Conservation (phyloP, 2,888 invertebrate species). For the Cepaea hortensis region DNA sequence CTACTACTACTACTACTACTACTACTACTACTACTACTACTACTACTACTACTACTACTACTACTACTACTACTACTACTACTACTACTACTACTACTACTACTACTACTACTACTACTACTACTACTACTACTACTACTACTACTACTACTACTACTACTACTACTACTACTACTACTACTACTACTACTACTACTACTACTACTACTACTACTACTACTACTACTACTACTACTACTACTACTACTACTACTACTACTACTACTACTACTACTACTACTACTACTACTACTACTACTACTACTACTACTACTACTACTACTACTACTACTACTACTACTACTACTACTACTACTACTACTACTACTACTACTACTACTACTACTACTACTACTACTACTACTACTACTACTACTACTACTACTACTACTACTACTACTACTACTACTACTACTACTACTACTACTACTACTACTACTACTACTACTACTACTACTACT, state of each 20-base stretch:
- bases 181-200: slow-evolving; percentile 6
- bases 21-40: background rate
- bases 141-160: slow-evolving; percentile 10
- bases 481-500: slow-evolving; percentile 36
- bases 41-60: slow-evolving; percentile 1
- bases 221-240: slow-evolving; percentile 28
- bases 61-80: background rate
- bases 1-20: no score
- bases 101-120: no score
- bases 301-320: slow-evolving; percentile 14
- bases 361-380: slow-evolving; percentile 21
- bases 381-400: slow-evolving; percentile 32
- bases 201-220: slow-evolving; percentile 33
- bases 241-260: slow-evolving; percentile 25
- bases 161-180: slow-evolving; percentile 11
- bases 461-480: slow-evolving; percentile 33
- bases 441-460: slow-evolving; percentile 38
- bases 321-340: no score
- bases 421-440: slow-evolving; percentile 31
- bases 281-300: slow-evolving; percentile 26
- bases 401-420: slow-evolving; percentile 21
- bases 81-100: no score
- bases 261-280: slow-evolving; percentile 30
- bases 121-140: background rate
- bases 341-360: no score